Evolutionary conservation across 1,140 invertebrate species (phyloP), one percentile per base, ranked within the genome.

Genomic region (Hestina assimilis): DNA sequence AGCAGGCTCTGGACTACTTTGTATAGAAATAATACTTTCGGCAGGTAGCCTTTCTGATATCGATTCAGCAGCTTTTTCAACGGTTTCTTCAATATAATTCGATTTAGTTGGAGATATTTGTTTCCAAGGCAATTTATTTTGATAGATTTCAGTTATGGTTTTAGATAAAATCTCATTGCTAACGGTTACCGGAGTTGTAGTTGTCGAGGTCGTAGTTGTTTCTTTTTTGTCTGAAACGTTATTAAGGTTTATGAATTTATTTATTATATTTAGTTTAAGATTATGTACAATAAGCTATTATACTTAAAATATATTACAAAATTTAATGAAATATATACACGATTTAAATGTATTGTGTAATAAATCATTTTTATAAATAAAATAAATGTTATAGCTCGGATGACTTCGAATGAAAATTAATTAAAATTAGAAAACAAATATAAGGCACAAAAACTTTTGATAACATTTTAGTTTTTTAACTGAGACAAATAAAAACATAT

Each of bases 1-100:
- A 42, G 42, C 20, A 48, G 70, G 58, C 41, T 78, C 63, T 26
- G 59, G 53, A 48, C 73, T 83, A 51, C 67, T 85, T 60, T 87
- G 76, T 29, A 74, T 46, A 47, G 69, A 86, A 40, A 83, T 75
- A 52, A 74, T 82, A 59, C 79, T 87, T 59, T 84, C 84, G 51
- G 78, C 78, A 4, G 83, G 72, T 9, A 72, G 29, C 31, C 67
- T 69, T 64, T 87, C 81, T 14, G 75, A 69, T 62, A 76, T 80
- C 5, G 46, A 50, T 63, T 77, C 77, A 19, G 62, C 63, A 17
- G 51, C 24, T 15, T 58, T 66, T 40, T 59, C 47, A 41, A 64
- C 50, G 23, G 43, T 55, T 24, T 68, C 41, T 11, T 53, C 33
- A 26, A 62, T 51, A 12, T 50, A 46, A 12, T 24, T 59, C 26